Evolutionary conservation across 2,113 vertebrate genomes (phyloP).

Genomic region (Dinomys branickii): DNA sequence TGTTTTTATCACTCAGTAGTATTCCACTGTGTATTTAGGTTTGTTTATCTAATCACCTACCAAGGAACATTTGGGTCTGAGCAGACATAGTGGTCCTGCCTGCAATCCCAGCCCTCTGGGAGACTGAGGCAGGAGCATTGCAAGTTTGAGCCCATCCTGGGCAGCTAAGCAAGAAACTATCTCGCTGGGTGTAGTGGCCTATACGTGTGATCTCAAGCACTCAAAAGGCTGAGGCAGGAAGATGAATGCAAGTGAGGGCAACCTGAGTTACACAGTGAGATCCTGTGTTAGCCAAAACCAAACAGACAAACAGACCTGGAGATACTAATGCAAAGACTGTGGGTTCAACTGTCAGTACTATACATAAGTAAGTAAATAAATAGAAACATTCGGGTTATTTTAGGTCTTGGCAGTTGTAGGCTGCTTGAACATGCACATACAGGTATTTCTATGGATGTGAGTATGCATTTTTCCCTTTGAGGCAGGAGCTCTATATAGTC

Average conservation of each 20-base stretch:
- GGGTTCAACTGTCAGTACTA: background rate
- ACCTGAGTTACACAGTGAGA: background rate
- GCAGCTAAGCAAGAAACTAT: background rate
- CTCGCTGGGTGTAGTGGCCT: background rate
- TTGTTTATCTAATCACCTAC: background rate
- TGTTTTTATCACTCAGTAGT: background rate
- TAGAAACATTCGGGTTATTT: background rate
- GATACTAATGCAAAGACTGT: background rate
- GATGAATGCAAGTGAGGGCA: background rate
- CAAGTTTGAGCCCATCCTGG: background rate
- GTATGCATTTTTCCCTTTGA: background rate
- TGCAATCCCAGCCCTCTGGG: background rate
- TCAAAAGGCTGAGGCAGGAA: background rate
- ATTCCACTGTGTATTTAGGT: background rate
- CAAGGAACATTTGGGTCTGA: background rate
- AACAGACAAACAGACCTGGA: background rate
- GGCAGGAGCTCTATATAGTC: background rate
- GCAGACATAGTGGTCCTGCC: background rate
- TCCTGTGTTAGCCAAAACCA: background rate
- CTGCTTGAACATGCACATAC: background rate
- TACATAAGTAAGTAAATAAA: background rate
- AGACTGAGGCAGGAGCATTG: background rate
- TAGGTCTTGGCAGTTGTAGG: background rate
- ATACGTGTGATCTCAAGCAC: background rate
- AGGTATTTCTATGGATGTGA: background rate